phyloP scores from a whole-genome alignment of 2,797 vertebrate genomes.

The Fratercula arctica region DNA sequence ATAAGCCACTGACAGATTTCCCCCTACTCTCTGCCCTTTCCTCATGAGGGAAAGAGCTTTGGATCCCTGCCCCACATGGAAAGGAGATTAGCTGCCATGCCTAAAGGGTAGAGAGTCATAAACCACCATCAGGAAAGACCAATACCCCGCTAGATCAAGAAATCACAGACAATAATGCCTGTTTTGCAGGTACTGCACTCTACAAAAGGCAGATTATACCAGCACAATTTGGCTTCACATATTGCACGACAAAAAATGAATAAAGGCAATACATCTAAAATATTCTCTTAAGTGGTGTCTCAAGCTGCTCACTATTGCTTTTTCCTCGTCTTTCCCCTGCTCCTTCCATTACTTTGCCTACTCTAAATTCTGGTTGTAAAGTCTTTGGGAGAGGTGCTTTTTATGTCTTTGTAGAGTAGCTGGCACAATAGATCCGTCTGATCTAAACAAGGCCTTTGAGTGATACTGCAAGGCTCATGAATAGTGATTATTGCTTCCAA shows the following conservation, averaged over 20 bases:
- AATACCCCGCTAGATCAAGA: background rate
- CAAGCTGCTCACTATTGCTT: background rate
- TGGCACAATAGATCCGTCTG: conserved; percentile 26
- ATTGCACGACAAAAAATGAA: background rate
- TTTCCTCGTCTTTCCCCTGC: background rate
- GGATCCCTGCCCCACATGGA: background rate
- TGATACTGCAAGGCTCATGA: conserved; percentile 37
- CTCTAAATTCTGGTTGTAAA: conserved; percentile 6
- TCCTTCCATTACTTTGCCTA: background rate
- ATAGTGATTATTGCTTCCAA: conserved; percentile 52
- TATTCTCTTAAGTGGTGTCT: background rate
- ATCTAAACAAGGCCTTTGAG: conserved; percentile 54
- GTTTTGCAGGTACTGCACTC: background rate
- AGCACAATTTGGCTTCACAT: background rate
- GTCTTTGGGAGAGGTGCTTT: background rate
- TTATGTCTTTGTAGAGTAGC: background rate
- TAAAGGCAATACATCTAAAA: background rate
- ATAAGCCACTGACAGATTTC: background rate
- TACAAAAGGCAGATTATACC: background rate
- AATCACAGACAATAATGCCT: background rate
- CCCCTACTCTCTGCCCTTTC: background rate
- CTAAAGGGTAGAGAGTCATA: background rate
- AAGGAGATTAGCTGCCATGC: background rate
- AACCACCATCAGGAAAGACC: background rate
- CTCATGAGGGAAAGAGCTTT: background rate